These are phyloP conservation scores for Luidia sarsii DNA, from an alignment of 53 echinoderm and acorn worm species.

Conservation along the genomic window DNA sequence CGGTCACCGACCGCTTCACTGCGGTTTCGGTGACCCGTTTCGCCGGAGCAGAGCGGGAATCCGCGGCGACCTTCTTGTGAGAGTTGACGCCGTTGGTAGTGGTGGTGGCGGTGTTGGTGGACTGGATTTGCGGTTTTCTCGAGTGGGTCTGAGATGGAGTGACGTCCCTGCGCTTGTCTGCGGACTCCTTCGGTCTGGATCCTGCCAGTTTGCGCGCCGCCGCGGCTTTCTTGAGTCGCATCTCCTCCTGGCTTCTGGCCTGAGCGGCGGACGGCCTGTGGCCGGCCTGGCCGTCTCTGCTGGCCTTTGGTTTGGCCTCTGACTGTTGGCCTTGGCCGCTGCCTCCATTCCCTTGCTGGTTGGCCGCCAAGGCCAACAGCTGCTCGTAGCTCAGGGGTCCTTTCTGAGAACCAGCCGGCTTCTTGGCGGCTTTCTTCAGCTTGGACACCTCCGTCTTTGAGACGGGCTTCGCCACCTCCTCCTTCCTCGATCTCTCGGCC, in stretches of 20 bases:
- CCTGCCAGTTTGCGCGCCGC: constrained; percentile 29
- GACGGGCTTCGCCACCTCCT: constrained; percentile 13
- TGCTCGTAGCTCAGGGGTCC: constrained; percentile 77
- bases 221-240: constrained; percentile 19
- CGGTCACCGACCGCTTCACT: neutral
- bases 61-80: neutral
- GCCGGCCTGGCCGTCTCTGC: too few relatives aligned
- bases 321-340: too few relatives aligned
- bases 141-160: neutral
- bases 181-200: neutral
- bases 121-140: neutral
- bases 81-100: neutral
- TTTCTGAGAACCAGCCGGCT: constrained; percentile 38
- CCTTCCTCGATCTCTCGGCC: constrained; percentile 32
- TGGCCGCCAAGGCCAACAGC: constrained; percentile 69
- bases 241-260: neutral
- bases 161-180: neutral
- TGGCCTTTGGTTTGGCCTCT: neutral
- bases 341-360: constrained; percentile 54
- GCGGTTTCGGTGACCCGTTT: neutral
- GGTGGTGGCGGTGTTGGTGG: too few relatives aligned
- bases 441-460: neutral
- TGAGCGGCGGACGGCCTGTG: neutral
- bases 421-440: constrained; percentile 50
- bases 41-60: too few relatives aligned